Evolutionary conservation across 2,888 invertebrate species (phyloP).

Genomic region (Coelinius sp.): DNA sequence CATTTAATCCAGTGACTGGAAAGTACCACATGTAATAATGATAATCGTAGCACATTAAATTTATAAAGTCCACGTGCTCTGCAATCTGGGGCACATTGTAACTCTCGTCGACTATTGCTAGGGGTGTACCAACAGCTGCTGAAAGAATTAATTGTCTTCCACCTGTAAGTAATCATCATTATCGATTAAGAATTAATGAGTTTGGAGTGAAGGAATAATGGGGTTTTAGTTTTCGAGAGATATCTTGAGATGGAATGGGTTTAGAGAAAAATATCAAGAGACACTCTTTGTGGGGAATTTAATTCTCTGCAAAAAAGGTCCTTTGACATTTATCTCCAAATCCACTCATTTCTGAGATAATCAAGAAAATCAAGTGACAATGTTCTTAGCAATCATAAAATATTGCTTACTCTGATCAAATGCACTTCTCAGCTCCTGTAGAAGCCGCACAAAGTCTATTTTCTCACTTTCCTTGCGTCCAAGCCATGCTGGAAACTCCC

Average conservation of each 20-base stretch:
- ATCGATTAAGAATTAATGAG: not conserved
- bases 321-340: too few relatives aligned
- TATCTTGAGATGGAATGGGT: too few relatives aligned
- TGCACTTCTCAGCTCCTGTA: slow-evolving; percentile 81
- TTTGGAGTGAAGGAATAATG: not conserved
- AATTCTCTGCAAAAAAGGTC: too few relatives aligned
- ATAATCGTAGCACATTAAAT: slow-evolving; percentile 94
- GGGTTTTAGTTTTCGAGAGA: too few relatives aligned
- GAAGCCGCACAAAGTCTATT: slow-evolving; percentile 82
- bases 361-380: too few relatives aligned
- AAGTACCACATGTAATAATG: slow-evolving; percentile 83
- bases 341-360: too few relatives aligned
- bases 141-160: slow-evolving; percentile 76
- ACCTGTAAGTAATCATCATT: slow-evolving; percentile 3
- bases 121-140: slow-evolving; percentile 85
- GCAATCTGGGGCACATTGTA: slow-evolving; percentile 86
- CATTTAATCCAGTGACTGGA: slow-evolving; percentile 88
- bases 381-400: not conserved
- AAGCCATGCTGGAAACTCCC: slow-evolving; percentile 86
- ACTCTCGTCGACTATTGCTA: slow-evolving; percentile 80
- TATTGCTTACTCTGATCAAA: slow-evolving; percentile 71
- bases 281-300: too few relatives aligned
- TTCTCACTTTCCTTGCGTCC: slow-evolving; percentile 73
- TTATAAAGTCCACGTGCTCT: slow-evolving; percentile 84
- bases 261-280: too few relatives aligned